Evolutionary conservation across 1,140 invertebrate genomes (phyloP), one percentile per base, ranked within the genome.

Genomic region (Helicoverpa zea): DNA sequence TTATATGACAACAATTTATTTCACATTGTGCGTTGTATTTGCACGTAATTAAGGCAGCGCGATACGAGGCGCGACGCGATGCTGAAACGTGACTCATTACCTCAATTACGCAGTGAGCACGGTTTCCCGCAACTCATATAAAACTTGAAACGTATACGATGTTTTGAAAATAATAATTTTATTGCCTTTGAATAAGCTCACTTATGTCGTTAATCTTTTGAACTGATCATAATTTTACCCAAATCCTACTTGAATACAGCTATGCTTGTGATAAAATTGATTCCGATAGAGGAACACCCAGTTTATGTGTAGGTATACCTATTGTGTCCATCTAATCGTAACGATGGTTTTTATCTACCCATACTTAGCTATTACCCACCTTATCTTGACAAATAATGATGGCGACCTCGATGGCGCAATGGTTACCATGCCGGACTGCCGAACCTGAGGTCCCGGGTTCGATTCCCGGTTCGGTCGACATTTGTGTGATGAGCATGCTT

Each of bases 81-180:
- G 54, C n/a, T 74, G 76, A 81, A 64, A 84, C 79, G 83, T 86
- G 83, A 84, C 85, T 86, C 85, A 84, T 81, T 84, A 74, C 78
- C 68, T 83, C 81, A 86, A 86, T 86, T 86, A 82, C 64, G 74
- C 61, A 68, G 23, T 52, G 35, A 30, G 30, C 49, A 73, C 18
- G 23, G 70, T 73, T 73, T 73, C 70, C 70, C 70, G 18, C 52
- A 58, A 73, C 58, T 58, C 54, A 73, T 58, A 58, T 73, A 73
- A 72, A 73, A 18, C 9, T 16, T 18, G 29, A 73, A 73, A 73
- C 51, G 68, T 72, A 52, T 43, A 54, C 12, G 29, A 30, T 54
- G 52, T 73, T 75, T 75, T 7, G 16, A 52, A 61, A 23, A 49
- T 75, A 58, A 49, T 61, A 49, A 2, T 18, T 61, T 61, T 49